Conservation (phyloP, 1,140 invertebrate genomes). For the Drosophila nasuta region DNA sequence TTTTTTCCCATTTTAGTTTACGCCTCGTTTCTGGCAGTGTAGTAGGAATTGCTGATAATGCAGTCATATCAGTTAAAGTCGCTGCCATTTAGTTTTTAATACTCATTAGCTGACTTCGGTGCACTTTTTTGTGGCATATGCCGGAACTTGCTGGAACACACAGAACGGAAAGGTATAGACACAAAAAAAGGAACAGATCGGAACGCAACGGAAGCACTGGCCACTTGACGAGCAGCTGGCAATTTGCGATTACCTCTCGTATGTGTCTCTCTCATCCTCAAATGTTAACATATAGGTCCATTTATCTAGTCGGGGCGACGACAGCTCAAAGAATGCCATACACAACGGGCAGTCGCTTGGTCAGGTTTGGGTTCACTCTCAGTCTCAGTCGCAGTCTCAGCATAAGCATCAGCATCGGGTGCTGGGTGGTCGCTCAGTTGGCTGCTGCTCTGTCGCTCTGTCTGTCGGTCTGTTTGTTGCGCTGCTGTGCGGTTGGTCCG, state of each 20-base stretch:
- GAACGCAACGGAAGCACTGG: conserved; percentile 76
- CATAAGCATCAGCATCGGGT: conserved; percentile 18
- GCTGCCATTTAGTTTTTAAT: conserved; percentile 61
- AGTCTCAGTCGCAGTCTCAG: conserved; percentile 16
- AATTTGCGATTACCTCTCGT: conserved; percentile 63
- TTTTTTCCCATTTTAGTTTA: too few species aligned
- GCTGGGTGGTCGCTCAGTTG: conserved; percentile 41
- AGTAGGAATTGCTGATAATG: conserved; percentile 18
- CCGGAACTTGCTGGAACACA: conserved; percentile 63
- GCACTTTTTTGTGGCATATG: conserved; percentile 61
- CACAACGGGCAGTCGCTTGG: conserved; percentile 69
- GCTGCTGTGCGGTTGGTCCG: conserved; percentile 79
- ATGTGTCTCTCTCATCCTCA: background rate
- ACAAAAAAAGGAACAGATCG: conserved; percentile 1
- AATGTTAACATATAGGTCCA: conserved; percentile 41
- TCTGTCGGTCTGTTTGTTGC: conserved; percentile 74
- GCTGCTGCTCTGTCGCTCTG: conserved; percentile 37
- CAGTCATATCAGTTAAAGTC: conserved; percentile 60
- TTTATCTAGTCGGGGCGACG: conserved; percentile 77
- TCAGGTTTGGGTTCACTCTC: conserved; percentile 36
- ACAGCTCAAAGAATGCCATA: conserved; percentile 81
- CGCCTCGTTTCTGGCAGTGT: conserved; percentile 4
- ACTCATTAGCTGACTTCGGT: conserved; percentile 30
- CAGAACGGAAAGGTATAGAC: conserved; percentile 27
- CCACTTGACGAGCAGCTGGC: conserved; percentile 78